Evolutionary conservation across 2,888 invertebrate species (phyloP).

Genomic region (Phrixothrix hirtus): DNA sequence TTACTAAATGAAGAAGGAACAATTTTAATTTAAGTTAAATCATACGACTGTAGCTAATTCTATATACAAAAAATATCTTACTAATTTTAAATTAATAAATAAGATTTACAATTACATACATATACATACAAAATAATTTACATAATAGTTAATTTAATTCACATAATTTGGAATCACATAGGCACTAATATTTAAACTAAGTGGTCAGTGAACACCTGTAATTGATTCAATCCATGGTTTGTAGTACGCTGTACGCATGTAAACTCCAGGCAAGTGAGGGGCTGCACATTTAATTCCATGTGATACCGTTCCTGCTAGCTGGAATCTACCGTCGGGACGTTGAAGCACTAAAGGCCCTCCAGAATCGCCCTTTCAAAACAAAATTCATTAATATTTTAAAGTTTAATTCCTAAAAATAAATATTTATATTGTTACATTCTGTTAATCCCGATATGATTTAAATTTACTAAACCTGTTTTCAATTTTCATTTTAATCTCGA

Average conservation of each 20-base stretch:
- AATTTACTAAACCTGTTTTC: too few species aligned
- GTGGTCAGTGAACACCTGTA: slow-evolving; percentile 70
- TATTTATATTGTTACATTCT: too few species aligned
- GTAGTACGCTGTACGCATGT: slow-evolving; percentile 90
- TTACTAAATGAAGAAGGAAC: too few species aligned
- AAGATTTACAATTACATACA: slow-evolving; percentile 28
- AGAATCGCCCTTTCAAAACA: slow-evolving; percentile 76
- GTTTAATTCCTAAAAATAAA: too few species aligned
- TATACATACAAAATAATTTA: slow-evolving; percentile 28
- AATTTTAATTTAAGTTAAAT: too few species aligned
- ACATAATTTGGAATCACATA: slow-evolving; percentile 41
- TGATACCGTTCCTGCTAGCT: slow-evolving; percentile 88
- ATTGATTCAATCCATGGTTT: slow-evolving; percentile 89
- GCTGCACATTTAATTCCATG: slow-evolving; percentile 95
- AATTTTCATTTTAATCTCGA: too few species aligned
- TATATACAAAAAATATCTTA: too few species aligned
- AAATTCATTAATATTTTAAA: background rate
- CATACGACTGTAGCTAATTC: too few species aligned
- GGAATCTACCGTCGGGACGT: slow-evolving; percentile 82
- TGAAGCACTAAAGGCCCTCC: slow-evolving; percentile 88
- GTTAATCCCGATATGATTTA: too few species aligned
- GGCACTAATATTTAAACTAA: slow-evolving; percentile 22
- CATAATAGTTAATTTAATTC: slow-evolving; percentile 28
- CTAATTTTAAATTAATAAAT: slow-evolving; percentile 26
- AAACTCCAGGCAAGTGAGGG: slow-evolving; percentile 89